These are phyloP conservation scores for Origma solitaria DNA, from an alignment of 2,113 vertebrate genomes.

Conservation along the genomic window DNA sequence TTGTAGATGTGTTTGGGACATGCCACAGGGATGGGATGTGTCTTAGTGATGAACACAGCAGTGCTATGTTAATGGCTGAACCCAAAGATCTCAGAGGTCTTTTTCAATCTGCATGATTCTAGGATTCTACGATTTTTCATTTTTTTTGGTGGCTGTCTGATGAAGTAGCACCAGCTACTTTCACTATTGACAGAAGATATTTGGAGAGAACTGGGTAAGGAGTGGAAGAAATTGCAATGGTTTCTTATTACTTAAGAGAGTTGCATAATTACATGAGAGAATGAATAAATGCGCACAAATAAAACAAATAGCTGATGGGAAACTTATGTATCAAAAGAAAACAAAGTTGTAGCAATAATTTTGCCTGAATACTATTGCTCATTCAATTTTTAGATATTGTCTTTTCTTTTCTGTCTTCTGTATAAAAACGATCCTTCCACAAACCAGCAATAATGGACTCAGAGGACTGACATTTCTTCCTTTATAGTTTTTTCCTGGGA, in stretches of 20 bases:
- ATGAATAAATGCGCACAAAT: not conserved
- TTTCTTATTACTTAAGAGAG: not conserved
- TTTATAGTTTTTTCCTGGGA: not conserved
- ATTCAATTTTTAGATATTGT: not conserved
- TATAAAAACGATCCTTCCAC: not conserved
- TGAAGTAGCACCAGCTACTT: not conserved
- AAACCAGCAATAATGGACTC: not conserved
- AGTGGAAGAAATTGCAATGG: not conserved
- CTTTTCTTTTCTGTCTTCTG: not conserved
- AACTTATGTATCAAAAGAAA: not conserved
- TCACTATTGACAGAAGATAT: not conserved
- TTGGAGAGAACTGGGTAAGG: not conserved
- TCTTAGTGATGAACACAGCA: too few relatives aligned
- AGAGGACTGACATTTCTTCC: not conserved
- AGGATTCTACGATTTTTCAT: not conserved
- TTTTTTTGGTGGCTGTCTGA: not conserved
- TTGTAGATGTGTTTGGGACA: not conserved
- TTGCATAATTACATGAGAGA: not conserved
- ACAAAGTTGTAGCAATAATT: not conserved
- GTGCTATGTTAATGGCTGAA: not conserved
- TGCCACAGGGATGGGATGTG: rapidly evolving
- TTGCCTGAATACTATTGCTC: not conserved
- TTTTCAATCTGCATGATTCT: not conserved
- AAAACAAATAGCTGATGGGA: not conserved
- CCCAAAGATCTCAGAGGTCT: not conserved